Base-by-base conservation (phyloP, 1,140 invertebrate species). In the Zaprionus capensis region DNA sequence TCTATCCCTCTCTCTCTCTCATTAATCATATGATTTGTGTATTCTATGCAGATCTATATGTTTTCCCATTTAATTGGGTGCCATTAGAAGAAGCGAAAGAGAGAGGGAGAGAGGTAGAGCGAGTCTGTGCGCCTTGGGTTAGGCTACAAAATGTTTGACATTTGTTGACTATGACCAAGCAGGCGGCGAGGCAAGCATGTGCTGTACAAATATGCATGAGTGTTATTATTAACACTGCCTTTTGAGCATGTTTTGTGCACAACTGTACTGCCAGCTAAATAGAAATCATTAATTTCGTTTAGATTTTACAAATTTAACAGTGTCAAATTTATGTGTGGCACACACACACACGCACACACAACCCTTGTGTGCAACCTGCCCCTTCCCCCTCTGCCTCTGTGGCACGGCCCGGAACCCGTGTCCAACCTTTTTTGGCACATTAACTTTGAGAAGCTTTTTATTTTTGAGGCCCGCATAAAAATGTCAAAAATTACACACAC, bases 401-500 rank as follows among this genome's bases (percentile, higher is more conserved):
- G n/a, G 17, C 36, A 49, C 57, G 17, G 17, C n/a, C 2, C 17
- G 49, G 17, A 46, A n/a, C 22, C n/a, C 28, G 38, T 41, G 20
- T 63, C 46, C 58, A 69, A 64, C 44, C 67, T 56, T 64, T 76
- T 71, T 71, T 65, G 69, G 69, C 69, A 78, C 76, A 78, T 74
- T 68, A 68, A 74, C 62, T 73, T 68, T 68, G 70, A 78, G 55
- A 71, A 71, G 69, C 69, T 70, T 75, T 70, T 78, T 78, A 59
- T 38, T 59, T 55, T 88, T 88, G 74, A 77, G 72, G 81, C 85
- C 85, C 85, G 85, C 85, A 90, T 90, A 90, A 90, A 90, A 90
- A 90, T 90, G 85, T 90, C 85, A 90, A 90, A 90, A 90, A 91
- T 90, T 88, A 90, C 81, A 90, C 71, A 78, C 81, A 81, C 67